A percentile compares a stretch with the other conserved stretches of the same genome.
phyloP scores from a whole-genome alignment of 2,888 invertebrate genomes.

The Physocephala rufipes region DNA sequence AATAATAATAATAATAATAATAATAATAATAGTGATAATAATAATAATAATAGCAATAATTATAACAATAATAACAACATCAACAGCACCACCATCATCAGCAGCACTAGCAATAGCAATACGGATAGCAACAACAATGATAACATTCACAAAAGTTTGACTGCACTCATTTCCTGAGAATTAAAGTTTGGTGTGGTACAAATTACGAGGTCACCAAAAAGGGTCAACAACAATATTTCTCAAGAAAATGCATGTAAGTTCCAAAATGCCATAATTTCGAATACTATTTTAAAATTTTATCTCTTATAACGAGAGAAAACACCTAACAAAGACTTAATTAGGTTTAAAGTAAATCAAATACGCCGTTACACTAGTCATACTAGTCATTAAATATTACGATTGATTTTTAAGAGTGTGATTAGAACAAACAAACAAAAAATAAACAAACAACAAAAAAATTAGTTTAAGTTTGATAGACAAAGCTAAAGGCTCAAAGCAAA shows the following conservation, averaged over 20 bases:
- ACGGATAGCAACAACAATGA: constrained; percentile 9
- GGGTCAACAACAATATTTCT: constrained; percentile 19
- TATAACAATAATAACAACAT: background rate
- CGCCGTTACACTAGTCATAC: constrained; percentile 27
- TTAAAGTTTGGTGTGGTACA: constrained; percentile 21
- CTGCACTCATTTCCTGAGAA: constrained; percentile 34
- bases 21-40: background rate
- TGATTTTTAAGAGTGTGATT: constrained; percentile 8
- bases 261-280: constrained; percentile 1
- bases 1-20: constrained; percentile 17
- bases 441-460: constrained; percentile 4
- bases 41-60: constrained; percentile 1
- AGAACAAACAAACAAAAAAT: background rate
- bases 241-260: constrained; percentile 35
- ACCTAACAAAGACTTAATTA: constrained; percentile 12
- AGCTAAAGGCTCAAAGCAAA: constrained; percentile 17
- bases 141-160: constrained; percentile 23
- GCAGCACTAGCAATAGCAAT: constrained; percentile 15
- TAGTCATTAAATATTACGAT: constrained; percentile 24
- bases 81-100: background rate
- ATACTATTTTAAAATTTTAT: constrained; percentile 10
- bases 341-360: constrained; percentile 2
- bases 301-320: background rate
- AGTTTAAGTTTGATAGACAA: constrained; percentile 19
- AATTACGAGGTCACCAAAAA: constrained; percentile 18